Conservation (phyloP, 1,140 invertebrate species). For the Orchesella cincta region DNA sequence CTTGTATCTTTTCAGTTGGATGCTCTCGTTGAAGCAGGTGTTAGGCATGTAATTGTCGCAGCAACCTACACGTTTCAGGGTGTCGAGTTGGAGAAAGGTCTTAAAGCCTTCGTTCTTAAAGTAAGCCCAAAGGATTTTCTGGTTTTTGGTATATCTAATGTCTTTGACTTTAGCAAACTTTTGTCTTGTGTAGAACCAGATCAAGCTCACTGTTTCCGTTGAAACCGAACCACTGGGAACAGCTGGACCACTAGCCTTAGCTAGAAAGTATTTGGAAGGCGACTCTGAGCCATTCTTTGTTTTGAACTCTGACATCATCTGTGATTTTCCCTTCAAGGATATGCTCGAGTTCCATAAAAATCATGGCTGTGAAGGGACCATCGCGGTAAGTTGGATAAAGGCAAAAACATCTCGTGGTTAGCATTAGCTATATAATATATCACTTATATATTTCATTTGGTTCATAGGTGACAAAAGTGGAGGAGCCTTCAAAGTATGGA, state of each 20-base stretch:
- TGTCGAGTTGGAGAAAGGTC: conserved; percentile 95
- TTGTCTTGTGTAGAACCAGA: conserved; percentile 65
- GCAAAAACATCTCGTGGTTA: too few species aligned
- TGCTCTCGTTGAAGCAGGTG: conserved; percentile 84
- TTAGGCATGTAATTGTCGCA: conserved; percentile 86
- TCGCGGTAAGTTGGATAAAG: conserved; percentile 79
- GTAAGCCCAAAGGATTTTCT: not conserved
- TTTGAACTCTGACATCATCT: conserved; percentile 98
- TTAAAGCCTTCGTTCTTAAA: conserved; percentile 70
- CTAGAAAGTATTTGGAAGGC: conserved; percentile 69
- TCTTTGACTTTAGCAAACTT: conserved; percentile 38
- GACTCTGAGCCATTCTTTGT: conserved; percentile 94
- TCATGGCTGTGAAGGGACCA: conserved; percentile 95
- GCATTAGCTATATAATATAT: too few species aligned
- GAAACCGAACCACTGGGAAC: conserved; percentile 97
- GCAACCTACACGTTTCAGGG: conserved; percentile 97
- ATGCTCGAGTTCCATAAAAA: conserved; percentile 88
- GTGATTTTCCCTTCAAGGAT: conserved; percentile 97
- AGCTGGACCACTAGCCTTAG: conserved; percentile 95
- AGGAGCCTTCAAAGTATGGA: conserved; percentile 99
- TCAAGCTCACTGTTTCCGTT: conserved; percentile 84
- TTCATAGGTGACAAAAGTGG: conserved; percentile 80
- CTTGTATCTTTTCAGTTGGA: conserved; percentile 62
- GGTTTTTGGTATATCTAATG: too few species aligned
- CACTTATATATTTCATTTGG: not conserved